phyloP scores from a whole-genome alignment of 2,888 invertebrate genomes.

The Tethea ocularis region DNA sequence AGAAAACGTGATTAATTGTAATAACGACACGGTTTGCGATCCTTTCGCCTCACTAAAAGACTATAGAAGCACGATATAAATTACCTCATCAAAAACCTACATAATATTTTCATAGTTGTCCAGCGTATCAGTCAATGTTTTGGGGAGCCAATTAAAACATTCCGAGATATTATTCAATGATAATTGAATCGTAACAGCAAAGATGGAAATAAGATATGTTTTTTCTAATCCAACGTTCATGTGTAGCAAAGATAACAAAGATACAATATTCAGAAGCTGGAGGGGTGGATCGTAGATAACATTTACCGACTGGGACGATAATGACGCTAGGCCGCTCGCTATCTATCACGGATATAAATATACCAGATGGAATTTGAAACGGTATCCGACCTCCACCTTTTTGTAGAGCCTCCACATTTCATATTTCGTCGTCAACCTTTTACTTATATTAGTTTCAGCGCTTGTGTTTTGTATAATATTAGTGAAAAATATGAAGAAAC shows the following conservation, averaged over 20 bases:
- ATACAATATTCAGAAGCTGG: not conserved
- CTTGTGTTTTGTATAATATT: not conserved
- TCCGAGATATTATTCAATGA: too few relatives aligned
- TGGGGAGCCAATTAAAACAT: too few relatives aligned
- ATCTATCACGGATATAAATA: slow-evolving; percentile 1
- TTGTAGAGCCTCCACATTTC: slow-evolving; percentile 1
- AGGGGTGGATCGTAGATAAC: not conserved
- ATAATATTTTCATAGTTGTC: too few relatives aligned
- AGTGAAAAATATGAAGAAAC: not conserved
- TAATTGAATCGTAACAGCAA: too few relatives aligned
- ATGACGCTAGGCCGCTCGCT: slow-evolving; percentile 4
- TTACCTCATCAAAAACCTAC: too few relatives aligned
- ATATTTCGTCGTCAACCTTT: not conserved
- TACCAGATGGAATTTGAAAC: not conserved
- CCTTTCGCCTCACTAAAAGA: too few relatives aligned
- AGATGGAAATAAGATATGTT: too few relatives aligned
- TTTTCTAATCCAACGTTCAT: not conserved
- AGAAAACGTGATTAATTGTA: too few relatives aligned
- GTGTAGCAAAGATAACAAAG: not conserved
- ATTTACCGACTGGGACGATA: not conserved
- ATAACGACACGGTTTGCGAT: too few relatives aligned
- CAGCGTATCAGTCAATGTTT: too few relatives aligned
- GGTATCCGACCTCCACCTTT: not conserved
- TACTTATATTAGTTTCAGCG: slow-evolving; percentile 1
- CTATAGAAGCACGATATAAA: too few relatives aligned